Evolutionary conservation across 2,113 vertebrate species (phyloP), one percentile per base, ranked within the genome.

Genomic region (Cyphomyrus discorhynchus): DNA sequence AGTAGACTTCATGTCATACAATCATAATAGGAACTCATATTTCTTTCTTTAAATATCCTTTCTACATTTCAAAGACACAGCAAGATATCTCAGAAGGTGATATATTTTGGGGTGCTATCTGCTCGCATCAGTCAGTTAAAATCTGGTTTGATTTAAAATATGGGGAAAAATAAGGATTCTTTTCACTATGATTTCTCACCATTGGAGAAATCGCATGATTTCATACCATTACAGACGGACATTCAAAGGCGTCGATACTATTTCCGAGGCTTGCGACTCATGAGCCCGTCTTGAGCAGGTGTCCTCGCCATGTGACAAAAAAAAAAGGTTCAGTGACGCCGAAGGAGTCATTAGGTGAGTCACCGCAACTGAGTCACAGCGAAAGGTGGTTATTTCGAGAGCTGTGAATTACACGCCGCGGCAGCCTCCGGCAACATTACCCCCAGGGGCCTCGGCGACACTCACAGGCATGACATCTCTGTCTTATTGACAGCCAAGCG

Each of bases 301-400:
- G 90, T 88, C 42, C 82, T 66, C 52, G 6, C n/a, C 53, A 56
- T 74, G 80, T 86, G 56, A 85, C 82, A 42, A 27, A 53, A 50
- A 66, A 80, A 80, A 90, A 47, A 85, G 87, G 74, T 86, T 90
- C 90, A 85, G 87, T 84, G 13, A 86, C 53, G 56, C 27, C 39
- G n/a, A 85, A 46, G 80, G 47, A 77, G 77, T 88, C 85, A 87
- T 52, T 42, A 88, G 24, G 39, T 87, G 46, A 88, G 49, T 90
- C 70, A 87, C 49, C 45, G 10, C 74, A 7, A 83, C 74, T 89
- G 88, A 89, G 88, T 89, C 88, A 83, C 49, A 80, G 27, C 4
- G 19, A 70, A 66, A 86, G 27, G 84, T 46, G 83, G 88, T 74
- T 86, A 90, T 90, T 90, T 86, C 19, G 42, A 87, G 84, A 49